A percentile compares a stretch with the other conserved stretches of the same genome.
Conservation (phyloP, 2,113 vertebrate genomes). For the Capra hircus region DNA sequence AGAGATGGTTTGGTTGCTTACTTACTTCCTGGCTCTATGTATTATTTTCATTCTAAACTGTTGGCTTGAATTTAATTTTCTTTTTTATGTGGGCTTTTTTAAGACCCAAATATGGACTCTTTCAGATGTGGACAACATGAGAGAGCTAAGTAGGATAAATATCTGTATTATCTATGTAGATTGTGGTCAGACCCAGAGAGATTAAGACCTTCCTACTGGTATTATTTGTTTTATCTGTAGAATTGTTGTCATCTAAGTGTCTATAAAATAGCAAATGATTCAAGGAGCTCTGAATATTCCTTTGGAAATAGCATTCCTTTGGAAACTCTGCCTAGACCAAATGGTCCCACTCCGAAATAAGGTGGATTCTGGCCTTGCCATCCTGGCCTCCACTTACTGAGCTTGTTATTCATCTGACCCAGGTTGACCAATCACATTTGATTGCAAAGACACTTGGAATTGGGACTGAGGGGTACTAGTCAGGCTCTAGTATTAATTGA, state of each 20-base stretch:
- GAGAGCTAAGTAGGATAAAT: background rate
- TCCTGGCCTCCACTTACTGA: background rate
- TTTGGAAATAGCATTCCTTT: background rate
- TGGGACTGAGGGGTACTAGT: background rate
- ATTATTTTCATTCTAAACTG: background rate
- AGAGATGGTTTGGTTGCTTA: slow-evolving; percentile 25
- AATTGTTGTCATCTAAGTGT: background rate
- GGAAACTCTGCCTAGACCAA: background rate
- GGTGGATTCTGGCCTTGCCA: background rate
- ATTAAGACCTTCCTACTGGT: background rate
- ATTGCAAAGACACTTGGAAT: background rate
- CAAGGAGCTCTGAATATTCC: background rate
- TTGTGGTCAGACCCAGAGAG: background rate
- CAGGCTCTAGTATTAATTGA: background rate
- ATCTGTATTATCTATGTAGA: background rate
- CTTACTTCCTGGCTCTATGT: background rate
- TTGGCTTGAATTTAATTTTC: slow-evolving; percentile 36
- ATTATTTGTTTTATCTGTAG: background rate
- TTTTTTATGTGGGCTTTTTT: background rate
- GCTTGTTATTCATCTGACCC: background rate
- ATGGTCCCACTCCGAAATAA: background rate
- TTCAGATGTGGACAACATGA: background rate
- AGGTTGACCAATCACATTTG: background rate
- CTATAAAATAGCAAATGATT: background rate
- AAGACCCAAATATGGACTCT: background rate